Evolutionary conservation across 2,888 invertebrate species (phyloP), one percentile per base, ranked within the genome.

Genomic region (Amiota minor): DNA sequence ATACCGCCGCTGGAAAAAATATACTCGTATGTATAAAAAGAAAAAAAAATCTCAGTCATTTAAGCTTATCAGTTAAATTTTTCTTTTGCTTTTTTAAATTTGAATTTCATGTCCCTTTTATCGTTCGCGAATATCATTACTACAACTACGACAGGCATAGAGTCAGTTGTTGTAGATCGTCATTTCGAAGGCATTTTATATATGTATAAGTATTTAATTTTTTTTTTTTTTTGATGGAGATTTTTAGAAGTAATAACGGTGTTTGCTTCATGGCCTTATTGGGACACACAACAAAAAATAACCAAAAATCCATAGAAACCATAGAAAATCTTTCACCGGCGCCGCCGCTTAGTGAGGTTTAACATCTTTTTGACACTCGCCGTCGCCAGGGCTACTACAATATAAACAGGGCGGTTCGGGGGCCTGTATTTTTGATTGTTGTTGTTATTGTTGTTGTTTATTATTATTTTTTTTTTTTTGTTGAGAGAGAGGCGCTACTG

Each of bases 21-120:
- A 35, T 6, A 35, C n/a, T n/a, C n/a, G n/a, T 35, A 6, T 8
- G 6, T 6, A 35, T 3, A 3, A 23, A 3, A 2, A 35, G 2
- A 35, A 35, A 35, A 35, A 35, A 35, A 35, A 35, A 35, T 35
- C 35, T 35, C 35, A 35, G 35, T 35, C 35, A 35, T 35, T 35
- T 35, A 35, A 35, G 35, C 35, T 35, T 35, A 35, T 23, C 69
- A 55, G 72, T 16, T 78, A 79, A 80, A 80, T 80, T 83, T 71
- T 81, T 56, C 18, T 59, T 20, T 20, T 59, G 23, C 10, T 20
- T 59, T 72, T 82, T 81, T 81, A 86, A 86, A 86, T 86, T 86
- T 86, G 81, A 86, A 85, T 86, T 86, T 86, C 86, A 83, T 86
- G 86, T 86, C 86, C 86, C 86, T 86, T 86, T 86, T 86, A 86